Conservation (phyloP, 2,113 vertebrate genomes). For the Gopherus evgoodei region DNA sequence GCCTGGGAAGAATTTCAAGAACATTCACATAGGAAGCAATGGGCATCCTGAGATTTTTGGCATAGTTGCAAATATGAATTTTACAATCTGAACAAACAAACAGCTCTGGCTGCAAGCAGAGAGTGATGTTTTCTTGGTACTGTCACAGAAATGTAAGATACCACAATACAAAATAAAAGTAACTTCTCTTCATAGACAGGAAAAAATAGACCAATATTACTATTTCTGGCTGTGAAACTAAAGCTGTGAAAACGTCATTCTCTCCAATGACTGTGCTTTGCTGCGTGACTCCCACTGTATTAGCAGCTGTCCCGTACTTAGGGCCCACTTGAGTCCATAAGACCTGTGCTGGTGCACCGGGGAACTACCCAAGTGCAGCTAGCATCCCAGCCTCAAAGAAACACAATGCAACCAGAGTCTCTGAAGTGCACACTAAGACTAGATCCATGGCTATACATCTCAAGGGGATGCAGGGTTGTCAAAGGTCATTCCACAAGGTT, state of each 20-base stretch:
- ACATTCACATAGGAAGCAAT: constrained; percentile 37
- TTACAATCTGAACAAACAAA: constrained; percentile 54
- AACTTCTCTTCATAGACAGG: neutral
- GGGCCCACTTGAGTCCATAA: neutral
- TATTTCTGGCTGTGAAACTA: constrained; percentile 9
- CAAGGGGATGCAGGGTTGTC: neutral
- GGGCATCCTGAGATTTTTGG: constrained; percentile 39
- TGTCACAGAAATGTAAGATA: neutral
- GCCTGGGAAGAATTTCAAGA: constrained; percentile 41
- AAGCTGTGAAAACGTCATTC: neutral
- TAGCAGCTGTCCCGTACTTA: neutral
- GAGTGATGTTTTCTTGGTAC: constrained; percentile 35
- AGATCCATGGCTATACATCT: neutral
- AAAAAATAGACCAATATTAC: neutral
- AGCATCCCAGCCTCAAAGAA: neutral
- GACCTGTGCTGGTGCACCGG: neutral
- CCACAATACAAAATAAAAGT: neutral
- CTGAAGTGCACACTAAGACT: neutral
- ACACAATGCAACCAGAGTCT: neutral
- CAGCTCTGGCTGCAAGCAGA: constrained; percentile 15
- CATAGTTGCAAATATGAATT: constrained; percentile 64
- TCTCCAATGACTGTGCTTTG: neutral
- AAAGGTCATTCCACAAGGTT: too few species aligned
- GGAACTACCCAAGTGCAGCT: neutral
- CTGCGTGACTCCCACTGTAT: neutral